A percentile compares a stretch with the other conserved stretches of the same genome.
Evolutionary conservation across 2,797 vertebrate genomes (phyloP).

Genomic region (Picus viridis): DNA sequence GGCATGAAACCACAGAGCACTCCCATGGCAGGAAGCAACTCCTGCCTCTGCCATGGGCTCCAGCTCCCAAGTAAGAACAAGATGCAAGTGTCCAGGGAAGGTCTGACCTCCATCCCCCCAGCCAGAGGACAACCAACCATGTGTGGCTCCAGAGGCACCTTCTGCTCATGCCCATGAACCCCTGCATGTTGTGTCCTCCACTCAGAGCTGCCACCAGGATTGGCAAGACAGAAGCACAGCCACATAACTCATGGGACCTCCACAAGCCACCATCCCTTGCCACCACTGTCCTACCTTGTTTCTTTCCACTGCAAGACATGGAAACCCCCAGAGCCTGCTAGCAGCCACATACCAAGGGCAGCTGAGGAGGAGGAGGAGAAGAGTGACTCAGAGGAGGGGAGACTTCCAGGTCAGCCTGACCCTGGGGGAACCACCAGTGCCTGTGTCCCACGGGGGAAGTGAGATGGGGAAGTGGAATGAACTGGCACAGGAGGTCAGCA

Average conservation of each 20-base stretch:
- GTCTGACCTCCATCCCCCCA: not conserved
- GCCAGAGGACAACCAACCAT: not conserved
- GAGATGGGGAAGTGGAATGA: not conserved
- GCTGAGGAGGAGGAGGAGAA: conserved; percentile 3
- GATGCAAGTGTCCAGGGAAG: not conserved
- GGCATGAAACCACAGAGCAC: rapidly evolving
- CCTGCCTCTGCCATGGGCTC: not conserved
- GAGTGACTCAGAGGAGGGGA: conserved; percentile 44
- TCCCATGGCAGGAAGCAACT: not conserved
- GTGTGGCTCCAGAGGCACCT: not conserved
- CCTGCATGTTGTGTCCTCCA: too few species aligned
- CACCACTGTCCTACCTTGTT: not conserved
- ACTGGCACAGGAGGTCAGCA: not conserved
- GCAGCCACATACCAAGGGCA: not conserved
- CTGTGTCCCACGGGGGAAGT: not conserved
- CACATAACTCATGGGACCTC: not conserved
- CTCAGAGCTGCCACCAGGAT: not conserved
- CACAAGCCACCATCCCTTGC: not conserved
- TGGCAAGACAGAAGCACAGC: not conserved
- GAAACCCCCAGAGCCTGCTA: not conserved
- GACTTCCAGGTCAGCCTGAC: not conserved
- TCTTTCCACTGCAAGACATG: not conserved
- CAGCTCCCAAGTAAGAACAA: not conserved
- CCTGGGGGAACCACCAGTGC: not conserved
- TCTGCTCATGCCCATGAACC: not conserved